Percentiles rank a stretch among this genome's conserved stretches.
Conservation (phyloP, 2,888 invertebrate species). For the Uropetala carovei region DNA sequence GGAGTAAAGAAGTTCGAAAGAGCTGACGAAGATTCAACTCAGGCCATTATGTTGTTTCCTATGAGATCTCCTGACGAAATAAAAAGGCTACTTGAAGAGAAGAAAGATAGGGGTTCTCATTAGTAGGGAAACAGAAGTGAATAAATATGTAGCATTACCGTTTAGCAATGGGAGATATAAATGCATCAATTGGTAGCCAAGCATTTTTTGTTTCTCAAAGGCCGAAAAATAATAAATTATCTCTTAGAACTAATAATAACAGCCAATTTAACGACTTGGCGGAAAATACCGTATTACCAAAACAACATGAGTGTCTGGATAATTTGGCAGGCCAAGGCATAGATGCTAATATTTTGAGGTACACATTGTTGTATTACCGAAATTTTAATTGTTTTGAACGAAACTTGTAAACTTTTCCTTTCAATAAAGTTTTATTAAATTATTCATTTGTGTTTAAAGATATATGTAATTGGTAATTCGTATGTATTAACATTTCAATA, state of each 20-base stretch:
- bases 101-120: background rate
- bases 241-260: background rate
- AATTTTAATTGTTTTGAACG: background rate
- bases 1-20: background rate
- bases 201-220: slow-evolving; percentile 22
- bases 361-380: background rate
- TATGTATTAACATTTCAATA: background rate
- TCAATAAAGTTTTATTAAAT: no score
- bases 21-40: background rate
- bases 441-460: background rate
- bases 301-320: background rate
- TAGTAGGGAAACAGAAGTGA: background rate
- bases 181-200: slow-evolving; percentile 3
- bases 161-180: background rate
- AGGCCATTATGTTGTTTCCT: background rate
- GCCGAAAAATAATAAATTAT: background rate
- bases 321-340: background rate
- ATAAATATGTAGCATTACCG: background rate
- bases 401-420: background rate
- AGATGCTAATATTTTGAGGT: background rate
- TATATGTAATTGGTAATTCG: background rate
- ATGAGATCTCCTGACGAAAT: background rate
- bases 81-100: background rate
- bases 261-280: background rate
- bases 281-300: background rate